phyloP scores from a whole-genome alignment of 2,797 vertebrate genomes.

The Peromyscus eremicus region DNA sequence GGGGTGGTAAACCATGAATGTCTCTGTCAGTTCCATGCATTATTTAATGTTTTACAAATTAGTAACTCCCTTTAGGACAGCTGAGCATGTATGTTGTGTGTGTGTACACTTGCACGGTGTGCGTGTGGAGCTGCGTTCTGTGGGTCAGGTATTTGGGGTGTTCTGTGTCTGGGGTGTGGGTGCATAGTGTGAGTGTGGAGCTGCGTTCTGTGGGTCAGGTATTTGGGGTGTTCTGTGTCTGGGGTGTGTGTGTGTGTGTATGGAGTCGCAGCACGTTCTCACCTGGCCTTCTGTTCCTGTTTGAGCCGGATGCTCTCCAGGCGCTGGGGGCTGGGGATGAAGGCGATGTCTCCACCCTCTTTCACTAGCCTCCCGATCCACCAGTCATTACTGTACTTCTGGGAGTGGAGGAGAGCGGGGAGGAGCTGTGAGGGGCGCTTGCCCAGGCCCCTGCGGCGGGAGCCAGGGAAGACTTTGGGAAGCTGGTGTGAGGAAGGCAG shows the following conservation, averaged over 20 bases:
- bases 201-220: neutral
- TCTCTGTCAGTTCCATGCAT: neutral
- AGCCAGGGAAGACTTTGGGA: neutral
- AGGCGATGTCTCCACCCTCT: slow-evolving; percentile 96
- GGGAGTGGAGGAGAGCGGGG: neutral
- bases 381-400: slow-evolving; percentile 99
- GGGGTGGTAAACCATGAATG: neutral
- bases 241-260: neutral
- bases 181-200: neutral
- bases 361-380: slow-evolving; percentile 98
- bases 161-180: neutral
- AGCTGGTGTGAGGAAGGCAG: neutral
- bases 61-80: neutral
- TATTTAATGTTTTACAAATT: neutral
- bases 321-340: slow-evolving; percentile 97
- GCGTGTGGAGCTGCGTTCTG: neutral
- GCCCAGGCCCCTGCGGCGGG: neutral
- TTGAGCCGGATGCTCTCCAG: slow-evolving; percentile 97
- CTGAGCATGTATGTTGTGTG: neutral
- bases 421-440: neutral
- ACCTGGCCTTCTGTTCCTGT: slow-evolving; percentile 98
- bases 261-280: slow-evolving; percentile 42
- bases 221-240: no score
- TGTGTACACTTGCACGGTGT: neutral
- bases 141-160: no score